A percentile compares a stretch with the other conserved stretches of the same genome.
Evolutionary conservation across 2,797 vertebrate genomes (phyloP).

Genomic region (Enteromius anoplus): DNA sequence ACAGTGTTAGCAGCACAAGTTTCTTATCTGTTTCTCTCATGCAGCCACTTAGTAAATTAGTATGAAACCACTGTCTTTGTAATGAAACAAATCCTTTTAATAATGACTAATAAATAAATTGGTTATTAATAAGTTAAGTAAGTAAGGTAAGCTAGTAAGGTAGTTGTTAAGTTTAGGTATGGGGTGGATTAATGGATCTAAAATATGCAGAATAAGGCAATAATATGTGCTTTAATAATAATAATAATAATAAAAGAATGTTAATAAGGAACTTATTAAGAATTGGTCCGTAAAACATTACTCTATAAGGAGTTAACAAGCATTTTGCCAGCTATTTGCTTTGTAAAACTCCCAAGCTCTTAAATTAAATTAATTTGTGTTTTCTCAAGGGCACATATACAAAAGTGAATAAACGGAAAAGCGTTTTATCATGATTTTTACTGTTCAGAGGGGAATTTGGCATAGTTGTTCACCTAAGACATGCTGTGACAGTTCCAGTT

Average conservation of each 20-base stretch:
- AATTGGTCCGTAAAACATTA: too few species aligned
- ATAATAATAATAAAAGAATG: too few species aligned
- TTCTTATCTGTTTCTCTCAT: neutral
- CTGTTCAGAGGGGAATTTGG: constrained; percentile 16
- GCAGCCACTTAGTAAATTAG: neutral
- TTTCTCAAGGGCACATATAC: constrained; percentile 44
- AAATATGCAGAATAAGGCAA: neutral
- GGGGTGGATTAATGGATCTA: neutral
- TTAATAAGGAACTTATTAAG: too few species aligned
- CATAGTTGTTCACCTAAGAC: constrained; percentile 1
- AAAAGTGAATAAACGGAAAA: constrained; percentile 38
- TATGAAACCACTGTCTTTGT: neutral
- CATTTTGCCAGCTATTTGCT: constrained; percentile 40
- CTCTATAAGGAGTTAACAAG: too few species aligned
- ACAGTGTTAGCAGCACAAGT: neutral
- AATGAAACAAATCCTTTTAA: neutral
- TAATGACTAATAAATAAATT: neutral
- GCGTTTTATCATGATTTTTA: constrained; percentile 40
- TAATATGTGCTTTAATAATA: neutral
- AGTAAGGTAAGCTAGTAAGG: neutral
- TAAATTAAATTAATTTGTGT: constrained; percentile 47
- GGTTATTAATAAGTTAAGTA: neutral
- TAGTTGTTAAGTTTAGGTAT: too few species aligned
- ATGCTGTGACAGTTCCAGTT: constrained; percentile 40
- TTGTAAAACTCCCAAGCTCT: constrained; percentile 41